These are phyloP conservation scores for Ryuthela nishihirai DNA, from an alignment of 2,888 invertebrate genomes.

Conservation along the genomic window DNA sequence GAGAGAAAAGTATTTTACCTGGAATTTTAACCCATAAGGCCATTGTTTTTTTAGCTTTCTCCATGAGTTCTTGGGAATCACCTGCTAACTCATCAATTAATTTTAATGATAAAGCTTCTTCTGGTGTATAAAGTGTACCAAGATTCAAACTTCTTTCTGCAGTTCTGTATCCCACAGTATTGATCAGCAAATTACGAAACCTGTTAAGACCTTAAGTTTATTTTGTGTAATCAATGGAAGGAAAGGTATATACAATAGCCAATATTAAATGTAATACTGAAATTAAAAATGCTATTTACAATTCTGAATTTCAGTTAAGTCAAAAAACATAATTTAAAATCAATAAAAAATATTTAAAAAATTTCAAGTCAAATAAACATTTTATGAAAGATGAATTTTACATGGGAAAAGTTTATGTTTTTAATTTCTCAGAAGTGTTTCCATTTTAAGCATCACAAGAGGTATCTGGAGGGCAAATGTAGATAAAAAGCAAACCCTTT, in stretches of 20 bases:
- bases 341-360: no score
- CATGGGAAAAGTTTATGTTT: no score
- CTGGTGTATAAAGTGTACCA: constrained; percentile 15
- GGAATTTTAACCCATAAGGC: constrained; percentile 30
- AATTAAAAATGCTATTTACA: background rate
- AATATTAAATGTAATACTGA: background rate
- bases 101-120: constrained; percentile 21
- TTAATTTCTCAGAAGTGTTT: no score
- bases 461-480: no score
- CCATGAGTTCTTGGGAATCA: constrained; percentile 9
- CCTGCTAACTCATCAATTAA: constrained; percentile 26
- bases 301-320: background rate
- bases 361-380: no score
- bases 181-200: constrained; percentile 17
- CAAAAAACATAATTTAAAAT: no score
- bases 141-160: constrained; percentile 22
- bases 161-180: constrained; percentile 6
- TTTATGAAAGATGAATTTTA: no score
- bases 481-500: no score
- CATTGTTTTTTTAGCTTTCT: constrained; percentile 12
- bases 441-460: no score
- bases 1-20: constrained; percentile 1
- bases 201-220: constrained; percentile 2
- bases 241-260: no score
- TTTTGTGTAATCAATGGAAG: background rate